A percentile compares a stretch with the other conserved stretches of the same genome.
Evolutionary conservation across 2,797 vertebrate genomes (phyloP).

Genomic region (Chelon auratus): DNA sequence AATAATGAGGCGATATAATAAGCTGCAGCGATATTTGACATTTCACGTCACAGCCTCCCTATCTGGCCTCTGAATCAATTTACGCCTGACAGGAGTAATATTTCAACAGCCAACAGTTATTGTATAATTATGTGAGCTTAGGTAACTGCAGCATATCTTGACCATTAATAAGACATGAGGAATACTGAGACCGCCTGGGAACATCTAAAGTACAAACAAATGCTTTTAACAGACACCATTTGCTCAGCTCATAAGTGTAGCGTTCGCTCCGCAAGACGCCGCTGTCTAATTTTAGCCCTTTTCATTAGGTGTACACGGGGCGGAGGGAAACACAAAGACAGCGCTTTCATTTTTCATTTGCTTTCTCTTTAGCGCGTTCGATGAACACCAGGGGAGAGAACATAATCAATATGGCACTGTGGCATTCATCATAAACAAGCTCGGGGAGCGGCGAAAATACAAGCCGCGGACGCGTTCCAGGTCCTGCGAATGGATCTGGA

Average conservation of each 20-base stretch:
- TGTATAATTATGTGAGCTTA: constrained; percentile 53
- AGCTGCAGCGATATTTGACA: constrained; percentile 57
- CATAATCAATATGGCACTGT: constrained; percentile 82
- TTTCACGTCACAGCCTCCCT: constrained; percentile 52
- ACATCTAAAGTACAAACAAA: constrained; percentile 67
- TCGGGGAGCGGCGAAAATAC: constrained; percentile 47
- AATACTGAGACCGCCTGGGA: constrained; percentile 43
- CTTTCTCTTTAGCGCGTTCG: constrained; percentile 75
- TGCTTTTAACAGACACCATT: constrained; percentile 63
- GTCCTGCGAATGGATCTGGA: constrained; percentile 51
- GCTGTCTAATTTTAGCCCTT: constrained; percentile 78
- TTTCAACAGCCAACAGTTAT: constrained; percentile 48
- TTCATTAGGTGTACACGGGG: constrained; percentile 70
- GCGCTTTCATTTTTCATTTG: constrained; percentile 84
- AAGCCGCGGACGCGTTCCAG: constrained; percentile 53
- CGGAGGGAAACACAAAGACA: constrained; percentile 61
- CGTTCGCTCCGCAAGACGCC: constrained; percentile 61
- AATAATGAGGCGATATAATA: constrained; percentile 40
- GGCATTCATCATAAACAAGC: constrained; percentile 83
- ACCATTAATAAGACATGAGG: constrained; percentile 68
- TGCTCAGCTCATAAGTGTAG: constrained; percentile 47
- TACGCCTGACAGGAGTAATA: constrained; percentile 48
- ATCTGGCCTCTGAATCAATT: constrained; percentile 59
- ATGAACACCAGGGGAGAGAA: constrained; percentile 77
- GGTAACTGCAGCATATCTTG: constrained; percentile 47